Evolutionary conservation across 2,113 vertebrate species (phyloP), one percentile per base, ranked within the genome.

Genomic region (Cichladusa arquata): DNA sequence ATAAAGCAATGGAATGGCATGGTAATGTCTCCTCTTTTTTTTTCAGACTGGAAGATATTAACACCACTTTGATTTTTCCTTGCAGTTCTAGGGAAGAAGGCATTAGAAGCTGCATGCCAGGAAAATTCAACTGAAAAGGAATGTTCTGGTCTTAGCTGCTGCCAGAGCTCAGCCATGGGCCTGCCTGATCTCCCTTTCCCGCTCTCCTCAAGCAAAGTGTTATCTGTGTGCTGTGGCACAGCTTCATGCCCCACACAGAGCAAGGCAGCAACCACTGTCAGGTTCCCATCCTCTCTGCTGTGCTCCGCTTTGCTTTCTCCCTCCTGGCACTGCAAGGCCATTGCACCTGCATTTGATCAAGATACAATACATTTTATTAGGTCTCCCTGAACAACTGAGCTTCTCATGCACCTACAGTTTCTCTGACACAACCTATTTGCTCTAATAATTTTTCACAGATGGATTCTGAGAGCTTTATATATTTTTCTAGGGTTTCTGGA

Each of bases 101-200:
- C n/a, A 36, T 79, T 71, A 60, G 69, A 89, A 91, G 48, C 23
- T 91, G 72, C 81, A 72, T 74, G 69, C 81, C 89, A 95, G 86
- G 81, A 95, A 96, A 95, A 79, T 85, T 57, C 69, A 87, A 76
- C 69, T 76, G 57, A 71, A 42, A 79, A 93, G 57, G 91, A 95
- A 91, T 86, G 86, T 45, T 69, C 91, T 76, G 20, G 38, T 47
- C 65, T 61, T 81, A 95, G 92, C 91, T 95, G 91, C 84, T 12
- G 2, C 73, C 83, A 69, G 11, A 84, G 53, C 69, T 91, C 69
- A 89, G 23, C 72, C 67, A 51, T 44, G 54, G 67, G 26, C 67
- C 67, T 14, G 8, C 60, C 60, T 88, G 34, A 40, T 87, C 48
- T 28, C 60, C 16, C 51, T 60, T 90, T 47, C 42, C 67, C 22